These are phyloP conservation scores for Phataginus tricuspis DNA, from an alignment of 2,797 vertebrate genomes.

Conservation along the genomic window DNA sequence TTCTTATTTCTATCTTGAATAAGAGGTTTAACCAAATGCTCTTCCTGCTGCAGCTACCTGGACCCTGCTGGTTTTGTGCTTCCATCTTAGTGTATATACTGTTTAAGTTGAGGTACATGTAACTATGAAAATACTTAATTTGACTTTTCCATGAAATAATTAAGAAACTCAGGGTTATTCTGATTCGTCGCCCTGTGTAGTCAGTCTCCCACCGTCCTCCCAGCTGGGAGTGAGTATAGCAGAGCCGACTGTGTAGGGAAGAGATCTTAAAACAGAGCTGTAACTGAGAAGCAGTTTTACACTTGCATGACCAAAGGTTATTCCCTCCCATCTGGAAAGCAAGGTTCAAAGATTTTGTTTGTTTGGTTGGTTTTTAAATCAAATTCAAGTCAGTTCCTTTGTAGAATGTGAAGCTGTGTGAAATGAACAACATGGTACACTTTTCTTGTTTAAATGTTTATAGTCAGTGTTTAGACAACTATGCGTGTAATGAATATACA, in stretches of 20 bases:
- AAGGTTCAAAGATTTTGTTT: neutral
- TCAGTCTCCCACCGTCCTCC: fast-evolving
- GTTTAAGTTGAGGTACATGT: constrained; percentile 3
- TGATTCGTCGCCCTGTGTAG: neutral
- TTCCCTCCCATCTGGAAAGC: neutral
- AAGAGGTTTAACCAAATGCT: constrained; percentile 19
- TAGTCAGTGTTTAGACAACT: neutral
- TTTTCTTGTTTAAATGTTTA: neutral
- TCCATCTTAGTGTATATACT: neutral
- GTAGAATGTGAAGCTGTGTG: neutral
- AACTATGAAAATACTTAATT: neutral
- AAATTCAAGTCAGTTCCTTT: neutral
- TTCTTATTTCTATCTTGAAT: constrained; percentile 27
- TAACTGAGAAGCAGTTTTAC: neutral
- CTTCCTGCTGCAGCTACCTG: neutral
- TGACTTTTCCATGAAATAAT: neutral
- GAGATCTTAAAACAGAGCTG: neutral
- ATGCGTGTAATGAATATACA: neutral
- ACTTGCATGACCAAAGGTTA: neutral
- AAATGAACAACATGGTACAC: neutral
- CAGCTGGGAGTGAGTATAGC: neutral
- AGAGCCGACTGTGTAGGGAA: neutral
- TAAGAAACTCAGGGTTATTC: neutral
- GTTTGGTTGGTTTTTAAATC: neutral
- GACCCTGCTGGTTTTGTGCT: neutral